A percentile compares a stretch with the other conserved stretches of the same genome.
phyloP scores from a whole-genome alignment of 1,140 invertebrate genomes.

The Drosophila carrolli region DNA sequence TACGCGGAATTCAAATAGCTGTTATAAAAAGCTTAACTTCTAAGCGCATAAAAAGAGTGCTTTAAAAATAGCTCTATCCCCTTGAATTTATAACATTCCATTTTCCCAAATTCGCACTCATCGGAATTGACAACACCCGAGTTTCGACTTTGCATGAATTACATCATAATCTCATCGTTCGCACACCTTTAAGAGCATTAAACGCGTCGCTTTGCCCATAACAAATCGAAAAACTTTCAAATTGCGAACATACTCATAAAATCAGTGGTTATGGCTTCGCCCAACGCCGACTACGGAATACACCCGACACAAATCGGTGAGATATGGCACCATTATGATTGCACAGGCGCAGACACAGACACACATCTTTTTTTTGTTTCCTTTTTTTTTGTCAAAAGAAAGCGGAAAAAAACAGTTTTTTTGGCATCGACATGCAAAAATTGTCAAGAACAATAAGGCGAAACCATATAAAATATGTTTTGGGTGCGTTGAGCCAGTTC shows the following conservation, averaged over 20 bases:
- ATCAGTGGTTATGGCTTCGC: conserved; percentile 54
- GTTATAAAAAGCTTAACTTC: background rate
- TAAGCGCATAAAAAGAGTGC: background rate
- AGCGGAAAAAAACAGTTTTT: conserved; percentile 11
- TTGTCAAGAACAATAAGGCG: conserved; percentile 54
- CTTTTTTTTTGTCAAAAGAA: conserved; percentile 38
- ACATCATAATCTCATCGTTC: conserved; percentile 48
- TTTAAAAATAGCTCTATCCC: background rate
- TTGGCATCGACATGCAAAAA: conserved; percentile 34
- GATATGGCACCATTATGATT: conserved; percentile 57
- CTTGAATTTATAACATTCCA: conserved; percentile 23
- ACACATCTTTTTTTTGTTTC: background rate
- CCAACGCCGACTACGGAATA: conserved; percentile 23
- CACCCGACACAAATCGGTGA: conserved; percentile 33
- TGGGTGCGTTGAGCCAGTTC: conserved; percentile 43
- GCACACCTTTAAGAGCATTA: conserved; percentile 50
- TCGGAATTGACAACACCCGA: conserved; percentile 26
- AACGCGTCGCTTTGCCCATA: conserved; percentile 41
- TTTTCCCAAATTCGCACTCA: conserved; percentile 11
- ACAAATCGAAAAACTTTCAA: conserved; percentile 53
- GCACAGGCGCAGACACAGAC: conserved; percentile 37
- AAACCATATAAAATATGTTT: conserved; percentile 60
- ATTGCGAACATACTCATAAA: conserved; percentile 50
- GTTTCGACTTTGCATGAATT: conserved; percentile 41
- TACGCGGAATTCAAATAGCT: background rate